These are phyloP conservation scores for Orthosia gracilis DNA, from an alignment of 2,888 invertebrate species.

Conservation along the genomic window DNA sequence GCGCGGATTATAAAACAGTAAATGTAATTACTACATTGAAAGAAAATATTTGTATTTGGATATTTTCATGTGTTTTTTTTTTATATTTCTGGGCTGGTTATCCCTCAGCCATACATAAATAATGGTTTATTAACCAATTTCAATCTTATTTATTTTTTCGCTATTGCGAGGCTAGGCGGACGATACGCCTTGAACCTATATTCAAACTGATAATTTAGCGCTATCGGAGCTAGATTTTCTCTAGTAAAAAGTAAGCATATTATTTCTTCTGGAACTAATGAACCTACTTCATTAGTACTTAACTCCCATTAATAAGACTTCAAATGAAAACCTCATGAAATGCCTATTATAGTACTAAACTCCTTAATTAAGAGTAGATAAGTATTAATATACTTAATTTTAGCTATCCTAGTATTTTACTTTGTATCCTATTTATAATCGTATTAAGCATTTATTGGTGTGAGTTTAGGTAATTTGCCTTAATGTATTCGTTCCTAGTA, in stretches of 20 bases:
- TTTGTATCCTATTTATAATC: conserved; percentile 41
- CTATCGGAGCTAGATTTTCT: too few relatives aligned
- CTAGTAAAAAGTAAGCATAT: background rate
- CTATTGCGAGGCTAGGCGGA: too few relatives aligned
- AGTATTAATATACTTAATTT: conserved; percentile 35
- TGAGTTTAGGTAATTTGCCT: conserved; percentile 47
- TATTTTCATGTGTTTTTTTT: too few relatives aligned
- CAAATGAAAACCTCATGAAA: conserved; percentile 8
- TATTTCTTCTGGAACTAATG: background rate
- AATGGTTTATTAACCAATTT: too few relatives aligned
- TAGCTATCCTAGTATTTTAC: conserved; percentile 16
- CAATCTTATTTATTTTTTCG: too few relatives aligned
- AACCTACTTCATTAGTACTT: background rate
- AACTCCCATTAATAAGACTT: conserved; percentile 6
- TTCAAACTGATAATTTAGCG: too few relatives aligned
- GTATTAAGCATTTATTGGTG: conserved; percentile 43
- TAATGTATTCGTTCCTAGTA: conserved; percentile 65
- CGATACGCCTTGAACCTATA: too few relatives aligned
- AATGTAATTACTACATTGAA: conserved; percentile 16
- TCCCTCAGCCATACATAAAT: too few relatives aligned
- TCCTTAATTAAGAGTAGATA: conserved; percentile 30
- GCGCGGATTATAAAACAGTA: conserved; percentile 10
- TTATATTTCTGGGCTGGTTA: too few relatives aligned
- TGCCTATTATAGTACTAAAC: conserved; percentile 40
- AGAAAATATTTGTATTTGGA: background rate